Base-by-base conservation (phyloP, 1,140 invertebrate genomes). In the Drosophila takahashii region DNA sequence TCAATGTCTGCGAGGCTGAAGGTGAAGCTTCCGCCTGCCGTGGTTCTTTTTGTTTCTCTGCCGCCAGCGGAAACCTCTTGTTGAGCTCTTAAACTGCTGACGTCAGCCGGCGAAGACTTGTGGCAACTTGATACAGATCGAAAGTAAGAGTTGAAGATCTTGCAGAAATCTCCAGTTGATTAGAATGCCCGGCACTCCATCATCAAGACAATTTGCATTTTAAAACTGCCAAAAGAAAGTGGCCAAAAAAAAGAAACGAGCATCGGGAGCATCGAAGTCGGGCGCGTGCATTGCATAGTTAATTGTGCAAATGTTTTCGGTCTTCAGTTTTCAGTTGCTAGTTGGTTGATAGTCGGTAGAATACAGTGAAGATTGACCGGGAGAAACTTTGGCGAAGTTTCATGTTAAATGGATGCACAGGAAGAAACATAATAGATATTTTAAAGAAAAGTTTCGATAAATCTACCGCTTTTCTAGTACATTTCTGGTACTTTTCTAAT, bases 251-350 rank as follows among this genome's bases (percentile, higher is more conserved):
- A 72, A 54, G 79, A 58, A 58, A 58, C 22, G 45, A 65, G 72
- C 51, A 53, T 44, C 27, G 27, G 59, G 32, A 65, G 16, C 59
- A 47, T 66, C 47, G 45, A 29, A 65, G 34, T 54, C 44, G 50
- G 79, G 75, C 83, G 84, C 84, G 84, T 89, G 84, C 69, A 87
- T 74, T 84, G 84, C 84, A 89, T 89, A 87, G 67, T 77, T 89
- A 89, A 89, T 89, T 89, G 84, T 84, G 71, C 69, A 80, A 50
- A 81, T 77, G 77, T 72, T 53, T 47, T 47, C 42, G 22, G 53
- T 56, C 16, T 44, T 44, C 41, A 18, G 41, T 26, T 29, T 42
- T 32, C 60, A 50, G 29, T 51, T 59, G 57, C 8, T 36, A 50
- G 58, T 70, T 77, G 76, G 62, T 29, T 45, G 39, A 27, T 26